Conservation (phyloP, 2,113 vertebrate genomes). For the Glaucomys volans region DNA sequence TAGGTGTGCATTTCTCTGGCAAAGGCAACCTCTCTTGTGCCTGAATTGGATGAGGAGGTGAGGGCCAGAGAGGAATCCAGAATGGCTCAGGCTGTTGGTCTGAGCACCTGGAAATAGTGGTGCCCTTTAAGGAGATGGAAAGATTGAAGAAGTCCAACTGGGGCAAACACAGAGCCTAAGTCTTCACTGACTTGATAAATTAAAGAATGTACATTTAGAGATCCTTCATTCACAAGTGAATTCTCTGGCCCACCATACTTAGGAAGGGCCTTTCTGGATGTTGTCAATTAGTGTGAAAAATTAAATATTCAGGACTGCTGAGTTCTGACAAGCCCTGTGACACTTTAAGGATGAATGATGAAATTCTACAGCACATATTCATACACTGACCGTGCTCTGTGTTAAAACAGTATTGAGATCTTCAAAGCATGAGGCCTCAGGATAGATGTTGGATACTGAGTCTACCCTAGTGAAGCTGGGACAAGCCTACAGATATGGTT, state of each 20-base stretch:
- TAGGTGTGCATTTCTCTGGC: fast-evolving
- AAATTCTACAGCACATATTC: neutral
- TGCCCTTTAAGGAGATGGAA: neutral
- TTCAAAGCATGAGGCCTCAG: neutral
- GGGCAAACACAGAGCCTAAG: neutral
- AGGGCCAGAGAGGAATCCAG: neutral
- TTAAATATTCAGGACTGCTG: neutral
- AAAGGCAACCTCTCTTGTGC: neutral
- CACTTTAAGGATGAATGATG: neutral
- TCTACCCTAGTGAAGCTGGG: neutral
- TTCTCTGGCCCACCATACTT: fast-evolving
- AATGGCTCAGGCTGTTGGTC: neutral
- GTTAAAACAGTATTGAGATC: neutral
- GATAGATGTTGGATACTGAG: neutral
- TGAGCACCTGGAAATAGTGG: neutral
- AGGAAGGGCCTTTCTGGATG: neutral
- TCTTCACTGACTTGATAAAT: neutral
- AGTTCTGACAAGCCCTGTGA: neutral
- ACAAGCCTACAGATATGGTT: neutral
- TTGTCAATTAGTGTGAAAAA: neutral
- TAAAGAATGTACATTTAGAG: fast-evolving
- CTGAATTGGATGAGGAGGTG: neutral
- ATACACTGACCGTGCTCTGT: neutral
- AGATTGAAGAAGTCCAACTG: fast-evolving
- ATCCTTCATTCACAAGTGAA: neutral